These are phyloP conservation scores for Hyperoplus immaculatus DNA, from an alignment of 2,797 vertebrate species.

Conservation along the genomic window DNA sequence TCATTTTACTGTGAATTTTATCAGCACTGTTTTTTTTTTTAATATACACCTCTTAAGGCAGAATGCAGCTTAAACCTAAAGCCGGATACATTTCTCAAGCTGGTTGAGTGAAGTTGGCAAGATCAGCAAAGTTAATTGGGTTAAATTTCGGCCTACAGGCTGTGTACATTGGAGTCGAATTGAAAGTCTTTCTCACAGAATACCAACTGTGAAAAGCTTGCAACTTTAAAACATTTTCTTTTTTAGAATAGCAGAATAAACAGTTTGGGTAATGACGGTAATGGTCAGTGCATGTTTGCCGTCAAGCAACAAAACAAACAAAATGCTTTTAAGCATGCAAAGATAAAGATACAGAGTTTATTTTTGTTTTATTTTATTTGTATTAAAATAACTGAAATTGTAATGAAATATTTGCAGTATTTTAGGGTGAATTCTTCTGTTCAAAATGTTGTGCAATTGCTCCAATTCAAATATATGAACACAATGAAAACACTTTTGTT, in stretches of 20 bases:
- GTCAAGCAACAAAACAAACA: neutral
- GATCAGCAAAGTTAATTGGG: neutral
- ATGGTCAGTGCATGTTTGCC: conserved; percentile 18
- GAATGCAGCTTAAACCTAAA: neutral
- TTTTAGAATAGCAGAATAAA: neutral
- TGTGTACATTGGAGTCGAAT: conserved; percentile 30
- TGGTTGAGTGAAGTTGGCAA: neutral
- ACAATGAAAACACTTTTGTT: neutral
- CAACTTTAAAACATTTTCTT: conserved; percentile 3
- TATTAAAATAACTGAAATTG: conserved; percentile 1
- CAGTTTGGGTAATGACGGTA: neutral
- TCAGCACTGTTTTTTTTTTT: neutral
- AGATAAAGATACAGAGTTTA: neutral
- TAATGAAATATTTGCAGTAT: conserved; percentile 1
- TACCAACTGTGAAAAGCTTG: neutral
- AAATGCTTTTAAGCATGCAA: conserved; percentile 22
- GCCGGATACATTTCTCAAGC: neutral
- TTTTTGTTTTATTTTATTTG: conserved; percentile 11
- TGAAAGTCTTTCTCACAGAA: neutral
- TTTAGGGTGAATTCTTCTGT: conserved; percentile 7
- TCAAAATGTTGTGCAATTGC: conserved; percentile 19
- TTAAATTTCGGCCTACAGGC: conserved; percentile 34
- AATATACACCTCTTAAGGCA: neutral
- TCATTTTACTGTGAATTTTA: conserved; percentile 12
- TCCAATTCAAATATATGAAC: conserved; percentile 28